These are phyloP conservation scores for Nettapus auritus DNA, from an alignment of 2,113 vertebrate genomes.

Conservation along the genomic window DNA sequence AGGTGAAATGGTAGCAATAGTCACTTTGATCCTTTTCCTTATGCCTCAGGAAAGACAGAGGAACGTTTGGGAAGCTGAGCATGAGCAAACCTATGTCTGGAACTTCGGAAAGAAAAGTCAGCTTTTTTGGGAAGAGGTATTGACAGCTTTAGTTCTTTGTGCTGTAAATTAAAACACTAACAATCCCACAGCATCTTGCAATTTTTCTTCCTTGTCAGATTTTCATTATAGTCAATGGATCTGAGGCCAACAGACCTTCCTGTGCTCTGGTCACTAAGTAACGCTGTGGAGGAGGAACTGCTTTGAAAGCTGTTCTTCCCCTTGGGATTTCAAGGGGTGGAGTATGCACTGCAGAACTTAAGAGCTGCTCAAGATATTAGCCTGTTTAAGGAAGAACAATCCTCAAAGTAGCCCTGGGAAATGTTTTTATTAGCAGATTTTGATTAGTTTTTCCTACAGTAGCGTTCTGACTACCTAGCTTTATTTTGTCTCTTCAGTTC, in stretches of 20 bases:
- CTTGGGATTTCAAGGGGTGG: background rate
- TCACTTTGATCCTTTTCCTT: background rate
- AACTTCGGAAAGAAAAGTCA: constrained; percentile 88
- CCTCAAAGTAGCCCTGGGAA: background rate
- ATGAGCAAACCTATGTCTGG: constrained; percentile 80
- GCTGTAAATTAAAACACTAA: background rate
- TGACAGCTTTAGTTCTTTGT: background rate
- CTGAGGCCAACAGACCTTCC: background rate
- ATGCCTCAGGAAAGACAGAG: constrained; percentile 80
- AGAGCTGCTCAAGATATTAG: background rate
- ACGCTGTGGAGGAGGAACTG: background rate
- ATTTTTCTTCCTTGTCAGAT: background rate
- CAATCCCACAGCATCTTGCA: background rate
- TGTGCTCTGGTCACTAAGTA: background rate
- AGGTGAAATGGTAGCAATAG: background rate
- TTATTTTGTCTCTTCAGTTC: background rate
- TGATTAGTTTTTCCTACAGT: background rate
- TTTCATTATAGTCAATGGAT: background rate
- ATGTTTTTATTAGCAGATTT: background rate
- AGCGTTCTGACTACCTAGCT: background rate
- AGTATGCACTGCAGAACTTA: background rate
- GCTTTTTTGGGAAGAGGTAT: constrained; percentile 88
- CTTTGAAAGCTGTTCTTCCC: background rate
- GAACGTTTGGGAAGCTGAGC: constrained; percentile 86
- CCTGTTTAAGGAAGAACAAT: background rate